Base-by-base conservation (phyloP, 1,140 invertebrate species). In the Pinna nobilis region DNA sequence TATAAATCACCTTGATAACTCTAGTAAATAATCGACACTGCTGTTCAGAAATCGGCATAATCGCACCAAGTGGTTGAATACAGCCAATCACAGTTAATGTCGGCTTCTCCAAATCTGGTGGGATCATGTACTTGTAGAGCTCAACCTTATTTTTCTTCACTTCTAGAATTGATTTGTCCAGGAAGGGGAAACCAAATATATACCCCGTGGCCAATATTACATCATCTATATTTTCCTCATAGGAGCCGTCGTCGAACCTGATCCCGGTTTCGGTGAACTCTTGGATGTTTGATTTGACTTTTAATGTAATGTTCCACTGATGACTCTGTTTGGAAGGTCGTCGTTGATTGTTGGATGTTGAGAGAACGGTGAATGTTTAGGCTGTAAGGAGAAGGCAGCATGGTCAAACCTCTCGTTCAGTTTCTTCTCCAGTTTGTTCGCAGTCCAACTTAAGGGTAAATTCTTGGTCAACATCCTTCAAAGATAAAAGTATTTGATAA, bases 261-360 rank as follows among this genome's bases (percentile, higher is more conserved):
- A 88, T 81, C 1, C 84, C 87, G 33, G 60, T 80, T 65, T 83
- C 82, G 4, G 79, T 84, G 66, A 88, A 83, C 32, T 50, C 3
- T 32, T 39, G 33, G 39, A 89, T 74, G 75, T 88, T 81, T 15
- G 87, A 80, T 72, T 84, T 88, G 9, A 87, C 79, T 5, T 78
- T 80, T 33, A 91, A 86, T 23, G n/a, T n/a, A n/a, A n/a, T n/a
- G 83, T 79, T 2, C 90, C 90, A 32, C 83, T 82, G n/a, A 89
- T 76, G 18, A 91, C 85, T 49, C 89, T 78, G 77, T 91, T 90
- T 1, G 90, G 85, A 7, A 91, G 74, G 0, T 89, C 87, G 73
- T 92, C 91, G 67, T 92, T 91, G 0, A 91, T 84, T 33, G 86
- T 90, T 2, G 89, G 86, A 79, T 91, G 90, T 65, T 90, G 88